Percentiles rank a stretch among this genome's conserved stretches.
These are phyloP conservation scores for Notocelia uddmanniana DNA, from an alignment of 2,888 invertebrate species.

Conservation along the genomic window DNA sequence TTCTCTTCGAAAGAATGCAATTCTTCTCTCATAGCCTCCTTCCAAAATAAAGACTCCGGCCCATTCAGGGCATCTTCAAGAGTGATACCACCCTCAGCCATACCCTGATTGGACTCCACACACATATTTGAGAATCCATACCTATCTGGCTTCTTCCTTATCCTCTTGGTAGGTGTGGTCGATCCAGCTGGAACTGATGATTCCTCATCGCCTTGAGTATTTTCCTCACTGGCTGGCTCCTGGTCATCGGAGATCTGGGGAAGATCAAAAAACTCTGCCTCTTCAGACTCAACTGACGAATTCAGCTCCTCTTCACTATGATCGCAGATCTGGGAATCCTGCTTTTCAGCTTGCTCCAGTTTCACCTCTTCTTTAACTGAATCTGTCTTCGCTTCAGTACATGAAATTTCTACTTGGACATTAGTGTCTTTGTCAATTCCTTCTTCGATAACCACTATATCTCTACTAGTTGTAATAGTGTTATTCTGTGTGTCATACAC, in stretches of 20 bases:
- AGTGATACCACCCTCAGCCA: neutral
- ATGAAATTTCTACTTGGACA: conserved; percentile 15
- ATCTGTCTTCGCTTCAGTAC: neutral
- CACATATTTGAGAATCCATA: conserved; percentile 33
- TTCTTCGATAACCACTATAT: conserved; percentile 47
- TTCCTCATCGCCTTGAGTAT: neutral
- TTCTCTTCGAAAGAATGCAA: conserved; percentile 41
- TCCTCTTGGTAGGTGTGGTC: neutral
- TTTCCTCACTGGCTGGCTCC: neutral
- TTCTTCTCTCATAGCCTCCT: conserved; percentile 40
- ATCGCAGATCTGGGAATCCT: too few relatives aligned
- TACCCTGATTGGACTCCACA: neutral
- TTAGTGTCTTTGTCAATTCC: conserved; percentile 17
- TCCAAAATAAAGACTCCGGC: conserved; percentile 40
- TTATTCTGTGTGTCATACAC: conserved; percentile 45
- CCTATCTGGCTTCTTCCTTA: conserved; percentile 15
- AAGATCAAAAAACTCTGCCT: too few relatives aligned
- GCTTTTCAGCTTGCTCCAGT: too few relatives aligned
- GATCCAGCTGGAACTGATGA: neutral
- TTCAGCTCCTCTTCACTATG: too few relatives aligned
- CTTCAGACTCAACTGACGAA: too few relatives aligned
- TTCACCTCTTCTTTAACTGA: neutral
- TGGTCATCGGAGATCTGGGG: too few relatives aligned
- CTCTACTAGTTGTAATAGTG: conserved; percentile 43
- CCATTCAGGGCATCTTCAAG: conserved; percentile 41